Evolutionary conservation across 2,797 vertebrate genomes (phyloP).

Genomic region (Sorex maritimensis): DNA sequence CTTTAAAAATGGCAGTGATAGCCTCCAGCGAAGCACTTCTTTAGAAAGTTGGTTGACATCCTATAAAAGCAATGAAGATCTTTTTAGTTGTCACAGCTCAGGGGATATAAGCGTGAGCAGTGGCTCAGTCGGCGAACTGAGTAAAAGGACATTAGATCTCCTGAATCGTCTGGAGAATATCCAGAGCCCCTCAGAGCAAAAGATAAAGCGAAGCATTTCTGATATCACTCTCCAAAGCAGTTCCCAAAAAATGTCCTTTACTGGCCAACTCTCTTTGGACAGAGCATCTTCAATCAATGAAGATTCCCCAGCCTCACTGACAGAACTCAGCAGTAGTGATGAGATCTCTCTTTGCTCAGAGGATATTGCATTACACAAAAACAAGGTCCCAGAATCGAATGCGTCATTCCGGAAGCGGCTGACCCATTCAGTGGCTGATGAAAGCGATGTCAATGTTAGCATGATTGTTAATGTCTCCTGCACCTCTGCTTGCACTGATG

Average conservation of each 20-base stretch:
- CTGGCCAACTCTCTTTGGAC: slow-evolving; percentile 91
- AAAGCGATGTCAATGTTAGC: slow-evolving; percentile 96
- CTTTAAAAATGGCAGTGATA: slow-evolving; percentile 90
- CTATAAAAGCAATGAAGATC: slow-evolving; percentile 92
- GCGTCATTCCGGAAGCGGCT: slow-evolving; percentile 93
- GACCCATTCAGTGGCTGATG: slow-evolving; percentile 93
- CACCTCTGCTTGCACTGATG: slow-evolving; percentile 97
- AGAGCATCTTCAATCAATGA: slow-evolving; percentile 94
- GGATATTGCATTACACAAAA: slow-evolving; percentile 94
- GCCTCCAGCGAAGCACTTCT: slow-evolving; percentile 94
- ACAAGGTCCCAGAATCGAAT: slow-evolving; percentile 91
- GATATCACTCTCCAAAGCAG: slow-evolving; percentile 95
- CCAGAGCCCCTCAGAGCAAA: slow-evolving; percentile 94
- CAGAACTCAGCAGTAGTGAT: slow-evolving; percentile 96
- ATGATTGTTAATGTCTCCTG: slow-evolving; percentile 99
- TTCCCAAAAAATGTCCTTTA: slow-evolving; percentile 92
- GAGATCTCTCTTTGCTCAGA: slow-evolving; percentile 97
- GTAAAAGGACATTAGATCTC: slow-evolving; percentile 97
- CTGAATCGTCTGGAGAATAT: slow-evolving; percentile 97
- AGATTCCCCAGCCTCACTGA: slow-evolving; percentile 95
- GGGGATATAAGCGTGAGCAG: slow-evolving; percentile 92
- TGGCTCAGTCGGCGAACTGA: slow-evolving; percentile 95
- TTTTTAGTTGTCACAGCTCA: slow-evolving; percentile 93
- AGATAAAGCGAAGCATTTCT: slow-evolving; percentile 97
- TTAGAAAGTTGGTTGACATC: slow-evolving; percentile 95